These are phyloP conservation scores for Meloidogyne chitwoodi DNA, from an alignment of 1,140 invertebrate species.

Conservation along the genomic window DNA sequence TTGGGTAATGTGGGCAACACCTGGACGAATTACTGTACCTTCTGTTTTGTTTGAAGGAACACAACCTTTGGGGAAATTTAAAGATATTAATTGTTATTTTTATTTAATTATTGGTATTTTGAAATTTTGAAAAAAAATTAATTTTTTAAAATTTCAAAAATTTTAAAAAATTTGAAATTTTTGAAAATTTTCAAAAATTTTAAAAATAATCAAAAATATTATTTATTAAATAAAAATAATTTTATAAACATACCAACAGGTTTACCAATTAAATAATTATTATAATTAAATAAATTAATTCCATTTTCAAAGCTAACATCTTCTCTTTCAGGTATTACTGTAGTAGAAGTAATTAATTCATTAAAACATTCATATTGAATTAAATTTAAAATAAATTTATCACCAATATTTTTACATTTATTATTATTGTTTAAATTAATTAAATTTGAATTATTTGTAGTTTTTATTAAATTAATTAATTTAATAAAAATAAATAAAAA, in stretches of 20 bases:
- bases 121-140: no score
- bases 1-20: slow-evolving; percentile 19
- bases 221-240: no score
- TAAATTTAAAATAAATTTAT: slow-evolving; percentile 31
- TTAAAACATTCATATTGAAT: slow-evolving; percentile 32
- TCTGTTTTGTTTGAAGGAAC: slow-evolving; percentile 28
- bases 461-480: neutral
- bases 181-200: no score
- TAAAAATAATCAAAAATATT: no score
- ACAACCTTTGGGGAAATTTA: slow-evolving; percentile 25
- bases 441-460: no score
- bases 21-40: slow-evolving; percentile 29
- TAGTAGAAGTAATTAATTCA: neutral
- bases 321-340: neutral
- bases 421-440: neutral
- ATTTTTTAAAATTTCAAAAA: no score
- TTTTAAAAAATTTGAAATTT: no score
- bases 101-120: no score
- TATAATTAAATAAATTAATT: neutral
- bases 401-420: slow-evolving; percentile 26
- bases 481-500: neutral
- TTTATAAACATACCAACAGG: slow-evolving; percentile 19
- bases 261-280: slow-evolving; percentile 16
- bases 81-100: neutral
- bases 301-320: slow-evolving; percentile 25